phyloP scores from a whole-genome alignment of 2,797 vertebrate genomes.

The Manis pentadactyla region DNA sequence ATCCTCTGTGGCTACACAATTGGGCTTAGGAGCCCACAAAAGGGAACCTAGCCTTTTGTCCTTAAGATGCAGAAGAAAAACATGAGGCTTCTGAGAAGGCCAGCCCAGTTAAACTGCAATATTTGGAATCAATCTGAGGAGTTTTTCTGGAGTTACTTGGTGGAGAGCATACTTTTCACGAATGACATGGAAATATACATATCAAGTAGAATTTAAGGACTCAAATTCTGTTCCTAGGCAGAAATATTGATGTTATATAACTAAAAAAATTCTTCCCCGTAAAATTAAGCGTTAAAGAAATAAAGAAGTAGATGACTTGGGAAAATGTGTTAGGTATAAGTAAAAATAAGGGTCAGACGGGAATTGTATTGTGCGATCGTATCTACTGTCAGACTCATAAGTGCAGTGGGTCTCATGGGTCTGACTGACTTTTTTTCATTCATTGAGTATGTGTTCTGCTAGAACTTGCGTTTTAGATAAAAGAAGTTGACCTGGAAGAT shows the following conservation, averaged over 20 bases:
- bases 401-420: not conserved
- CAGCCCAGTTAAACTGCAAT: not conserved
- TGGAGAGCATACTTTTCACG: not conserved
- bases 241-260: not conserved
- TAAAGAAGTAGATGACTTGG: not conserved
- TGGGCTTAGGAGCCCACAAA: not conserved
- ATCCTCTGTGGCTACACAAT: not conserved
- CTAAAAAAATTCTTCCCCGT: not conserved
- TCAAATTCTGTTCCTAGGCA: not conserved
- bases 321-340: not conserved
- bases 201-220: not conserved
- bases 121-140: not conserved
- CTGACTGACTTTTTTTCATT: not conserved
- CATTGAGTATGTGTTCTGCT: not conserved
- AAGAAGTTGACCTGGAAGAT: not conserved
- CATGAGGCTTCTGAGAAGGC: not conserved
- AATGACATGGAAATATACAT: not conserved
- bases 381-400: not conserved
- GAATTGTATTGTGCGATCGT: not conserved
- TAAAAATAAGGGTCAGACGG: not conserved
- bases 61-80: not conserved
- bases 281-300: not conserved
- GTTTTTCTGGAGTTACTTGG: not conserved
- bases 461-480: not conserved
- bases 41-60: not conserved